Evolutionary conservation across 2,888 invertebrate species (phyloP).

Genomic region (Ormyrus nitidulus): DNA sequence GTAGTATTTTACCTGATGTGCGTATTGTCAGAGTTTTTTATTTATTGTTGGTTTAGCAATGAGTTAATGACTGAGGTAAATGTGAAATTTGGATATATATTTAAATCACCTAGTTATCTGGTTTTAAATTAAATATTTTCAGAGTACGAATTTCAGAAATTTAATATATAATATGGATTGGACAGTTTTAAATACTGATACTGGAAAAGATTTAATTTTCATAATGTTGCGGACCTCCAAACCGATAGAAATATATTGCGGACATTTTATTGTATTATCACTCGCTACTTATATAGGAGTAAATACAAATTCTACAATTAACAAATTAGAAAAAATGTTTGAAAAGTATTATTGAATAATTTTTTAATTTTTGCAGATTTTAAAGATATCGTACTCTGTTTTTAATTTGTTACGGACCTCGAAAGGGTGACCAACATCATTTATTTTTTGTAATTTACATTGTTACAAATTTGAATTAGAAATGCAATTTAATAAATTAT

Average conservation of each 20-base stretch:
- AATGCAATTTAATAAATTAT: too few species aligned
- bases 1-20: slow-evolving; percentile 32
- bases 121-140: neutral
- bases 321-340: neutral
- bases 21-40: slow-evolving; percentile 33
- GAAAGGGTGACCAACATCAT: neutral
- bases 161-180: slow-evolving; percentile 11
- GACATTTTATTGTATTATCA: slow-evolving; percentile 22
- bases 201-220: slow-evolving; percentile 8
- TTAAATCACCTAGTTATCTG: too few species aligned
- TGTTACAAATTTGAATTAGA: too few species aligned
- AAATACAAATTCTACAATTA: neutral
- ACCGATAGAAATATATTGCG: slow-evolving; percentile 19
- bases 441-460: too few species aligned
- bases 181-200: slow-evolving; percentile 7
- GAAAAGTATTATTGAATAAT: neutral
- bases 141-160: slow-evolving; percentile 20
- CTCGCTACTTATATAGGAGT: slow-evolving; percentile 24
- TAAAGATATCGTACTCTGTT: slow-evolving; percentile 28
- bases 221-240: slow-evolving; percentile 21
- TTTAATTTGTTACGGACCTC: slow-evolving; percentile 17
- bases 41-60: slow-evolving; percentile 43
- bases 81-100: too few species aligned
- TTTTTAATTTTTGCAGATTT: slow-evolving; percentile 11
- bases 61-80: slow-evolving; percentile 32